Base-by-base conservation (phyloP, 1,140 invertebrate species). In the Pantala flavescens region DNA sequence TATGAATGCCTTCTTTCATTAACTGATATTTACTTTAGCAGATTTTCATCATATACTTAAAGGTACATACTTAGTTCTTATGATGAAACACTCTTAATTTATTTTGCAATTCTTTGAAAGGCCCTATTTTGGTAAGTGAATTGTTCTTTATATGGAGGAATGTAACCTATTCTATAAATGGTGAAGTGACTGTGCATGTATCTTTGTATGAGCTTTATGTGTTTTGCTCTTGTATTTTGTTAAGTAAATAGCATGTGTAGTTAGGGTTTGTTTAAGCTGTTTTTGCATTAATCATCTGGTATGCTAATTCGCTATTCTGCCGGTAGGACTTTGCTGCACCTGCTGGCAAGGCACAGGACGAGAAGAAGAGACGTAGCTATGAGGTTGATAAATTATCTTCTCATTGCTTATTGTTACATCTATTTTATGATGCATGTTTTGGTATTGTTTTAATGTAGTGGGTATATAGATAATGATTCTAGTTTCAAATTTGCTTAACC, bases 231-330 rank as follows among this genome's bases (percentile, higher is more conserved):
- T 36, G 28, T 36, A 36, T 36, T 36, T 21, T 63, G 49, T 14
- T 7, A 63, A 63, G 14, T 63, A 7, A 63, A 63, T 63, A 5
- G 49, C 49, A 63, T 63, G 49, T 63, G 3, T 63, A 63, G 3
- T 63, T 63, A 7, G 49, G 49, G 49, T 19, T 63, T 63, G 3
- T 63, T 1, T 63, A 63, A 63, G 49, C 49, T 63, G 49, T 63
- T 63, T 36, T 63, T 63, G 49, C 49, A 63, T 63, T 63, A 63
- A 63, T 63, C 49, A 21, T 63, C 49, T 63, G 49, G 49, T 63
- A 7, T 63, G 49, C 49, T 63, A 63, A 63, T 63, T 16, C 12
- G 49, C 49, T 63, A 63, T 63, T 63, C 49, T 63, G 49, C 49
- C 49, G 14, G 49, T 63, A 63, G 49, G 49, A 21, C 16, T 63